These are phyloP conservation scores for Lepidurus apus DNA, from an alignment of 1,140 invertebrate species.

Conservation along the genomic window DNA sequence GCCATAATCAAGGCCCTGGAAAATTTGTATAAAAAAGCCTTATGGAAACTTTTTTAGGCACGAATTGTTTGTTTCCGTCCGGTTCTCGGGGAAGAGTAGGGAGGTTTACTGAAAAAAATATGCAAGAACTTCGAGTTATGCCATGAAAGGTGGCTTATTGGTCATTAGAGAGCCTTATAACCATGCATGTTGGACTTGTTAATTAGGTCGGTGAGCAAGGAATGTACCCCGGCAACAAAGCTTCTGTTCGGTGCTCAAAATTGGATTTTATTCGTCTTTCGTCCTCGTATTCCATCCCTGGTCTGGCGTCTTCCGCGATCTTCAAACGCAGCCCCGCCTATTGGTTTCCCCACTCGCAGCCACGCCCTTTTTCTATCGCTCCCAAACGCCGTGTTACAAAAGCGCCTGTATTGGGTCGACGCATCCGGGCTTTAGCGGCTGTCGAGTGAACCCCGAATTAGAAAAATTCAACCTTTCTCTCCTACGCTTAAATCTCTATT, in stretches of 20 bases:
- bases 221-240: conserved; percentile 10
- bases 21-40: background rate
- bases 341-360: background rate
- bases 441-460: background rate
- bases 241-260: conserved; percentile 18
- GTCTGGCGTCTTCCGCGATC: background rate
- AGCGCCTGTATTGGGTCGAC: conserved; percentile 1
- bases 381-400: conserved; percentile 21
- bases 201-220: conserved; percentile 7
- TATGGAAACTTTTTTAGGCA: background rate
- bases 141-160: no score
- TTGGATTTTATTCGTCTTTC: background rate
- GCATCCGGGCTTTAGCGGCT: background rate
- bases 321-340: background rate
- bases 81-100: background rate
- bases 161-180: no score
- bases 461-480: background rate
- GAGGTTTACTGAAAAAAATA: background rate
- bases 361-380: conserved; percentile 2
- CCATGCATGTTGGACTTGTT: background rate
- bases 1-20: background rate
- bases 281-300: background rate
- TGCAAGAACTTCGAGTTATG: no score
- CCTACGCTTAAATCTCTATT: background rate
- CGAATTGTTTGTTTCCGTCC: background rate